A percentile compares a stretch with the other conserved stretches of the same genome.
Evolutionary conservation across 1,140 invertebrate species (phyloP).

Genomic region (Euborellia annulipes): DNA sequence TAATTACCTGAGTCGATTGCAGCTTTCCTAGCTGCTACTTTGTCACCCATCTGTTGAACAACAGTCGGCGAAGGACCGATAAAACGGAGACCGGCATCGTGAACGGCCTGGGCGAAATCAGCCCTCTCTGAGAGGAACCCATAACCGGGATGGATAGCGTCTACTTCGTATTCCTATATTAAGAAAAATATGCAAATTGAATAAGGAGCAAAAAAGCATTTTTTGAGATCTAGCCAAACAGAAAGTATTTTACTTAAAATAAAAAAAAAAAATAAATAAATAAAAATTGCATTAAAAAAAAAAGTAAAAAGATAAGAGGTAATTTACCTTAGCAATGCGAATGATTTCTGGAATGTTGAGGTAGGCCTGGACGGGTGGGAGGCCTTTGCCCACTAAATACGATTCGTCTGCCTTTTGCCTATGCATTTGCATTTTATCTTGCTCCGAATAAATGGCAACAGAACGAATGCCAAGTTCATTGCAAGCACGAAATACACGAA

Average conservation of each 20-base stretch:
- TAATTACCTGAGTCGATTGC: conserved; percentile 66
- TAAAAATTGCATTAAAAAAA: no score
- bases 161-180: conserved; percentile 86
- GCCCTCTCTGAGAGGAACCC: conserved; percentile 94
- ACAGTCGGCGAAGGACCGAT: conserved; percentile 91
- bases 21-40: conserved; percentile 78
- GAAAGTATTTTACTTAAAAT: background rate
- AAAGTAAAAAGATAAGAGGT: background rate
- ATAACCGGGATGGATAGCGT: conserved; percentile 98
- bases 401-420: conserved; percentile 97
- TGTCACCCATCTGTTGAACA: conserved; percentile 96
- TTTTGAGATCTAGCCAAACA: background rate
- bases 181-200: no score
- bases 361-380: conserved; percentile 93
- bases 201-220: background rate
- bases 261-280: no score
- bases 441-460: conserved; percentile 96
- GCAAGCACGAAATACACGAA: conserved; percentile 94
- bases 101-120: conserved; percentile 91
- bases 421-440: conserved; percentile 97
- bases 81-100: conserved; percentile 83
- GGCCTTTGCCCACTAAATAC: conserved; percentile 88
- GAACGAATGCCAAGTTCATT: conserved; percentile 93
- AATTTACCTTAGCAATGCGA: conserved; percentile 61
- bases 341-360: conserved; percentile 96